These are phyloP conservation scores for Gasteruption jaculator DNA, from an alignment of 2,888 invertebrate species.

Conservation along the genomic window DNA sequence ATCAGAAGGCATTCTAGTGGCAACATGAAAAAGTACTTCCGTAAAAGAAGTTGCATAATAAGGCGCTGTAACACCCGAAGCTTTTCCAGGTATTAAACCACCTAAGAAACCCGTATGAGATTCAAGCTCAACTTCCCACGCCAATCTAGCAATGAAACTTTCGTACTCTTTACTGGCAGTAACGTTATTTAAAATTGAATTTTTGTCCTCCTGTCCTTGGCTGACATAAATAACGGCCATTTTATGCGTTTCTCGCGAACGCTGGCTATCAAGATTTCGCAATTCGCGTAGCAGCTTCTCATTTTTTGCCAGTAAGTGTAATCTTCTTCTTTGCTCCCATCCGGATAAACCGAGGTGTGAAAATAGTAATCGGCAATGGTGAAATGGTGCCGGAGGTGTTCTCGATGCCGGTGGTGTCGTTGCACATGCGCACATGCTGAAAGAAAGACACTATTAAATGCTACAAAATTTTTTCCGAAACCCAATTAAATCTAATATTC, in stretches of 20 bases:
- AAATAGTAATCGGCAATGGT: constrained; percentile 82
- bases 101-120: constrained; percentile 94
- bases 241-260: constrained; percentile 91
- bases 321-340: constrained; percentile 80
- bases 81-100: constrained; percentile 84
- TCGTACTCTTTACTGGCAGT: constrained; percentile 93
- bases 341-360: constrained; percentile 87
- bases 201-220: constrained; percentile 95
- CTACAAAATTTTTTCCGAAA: not conserved
- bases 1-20: constrained; percentile 93
- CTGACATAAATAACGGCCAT: constrained; percentile 97
- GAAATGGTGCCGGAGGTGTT: constrained; percentile 64
- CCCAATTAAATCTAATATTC: not conserved
- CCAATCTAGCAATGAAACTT: constrained; percentile 69
- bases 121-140: constrained; percentile 85
- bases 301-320: constrained; percentile 82
- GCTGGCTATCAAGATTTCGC: constrained; percentile 87
- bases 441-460: constrained; percentile 17
- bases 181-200: constrained; percentile 86
- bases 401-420: constrained; percentile 54
- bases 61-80: constrained; percentile 89
- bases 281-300: constrained; percentile 87
- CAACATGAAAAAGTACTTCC: constrained; percentile 96
- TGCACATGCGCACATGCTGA: constrained; percentile 54
- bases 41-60: constrained; percentile 91